Percentiles rank a stretch among this genome's conserved stretches.
phyloP scores from a whole-genome alignment of 1,140 invertebrate genomes.

The Lordiphosa clarofinis region DNA sequence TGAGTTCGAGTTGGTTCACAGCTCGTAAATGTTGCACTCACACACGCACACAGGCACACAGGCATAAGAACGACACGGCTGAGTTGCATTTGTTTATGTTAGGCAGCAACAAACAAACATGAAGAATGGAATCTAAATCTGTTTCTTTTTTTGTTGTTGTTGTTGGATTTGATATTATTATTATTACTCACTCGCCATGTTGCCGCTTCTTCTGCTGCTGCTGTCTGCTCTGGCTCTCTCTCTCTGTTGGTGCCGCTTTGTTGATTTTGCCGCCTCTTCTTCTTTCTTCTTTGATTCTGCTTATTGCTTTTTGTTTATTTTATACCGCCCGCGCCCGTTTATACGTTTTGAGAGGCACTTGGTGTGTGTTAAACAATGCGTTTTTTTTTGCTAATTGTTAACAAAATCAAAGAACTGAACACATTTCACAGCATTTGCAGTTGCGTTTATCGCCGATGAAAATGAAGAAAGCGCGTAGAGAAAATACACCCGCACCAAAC shows the following conservation, averaged over 20 bases:
- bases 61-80: constrained; percentile 51
- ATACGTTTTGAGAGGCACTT: constrained; percentile 38
- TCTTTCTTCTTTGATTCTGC: constrained; percentile 11
- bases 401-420: constrained; percentile 40
- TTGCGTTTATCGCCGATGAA: constrained; percentile 2
- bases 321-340: constrained; percentile 9
- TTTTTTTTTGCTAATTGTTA: constrained; percentile 34
- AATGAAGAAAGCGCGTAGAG: constrained; percentile 1
- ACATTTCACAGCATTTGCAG: constrained; percentile 56
- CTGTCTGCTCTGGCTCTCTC: constrained; percentile 5
- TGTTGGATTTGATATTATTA: constrained; percentile 15
- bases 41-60: constrained; percentile 16
- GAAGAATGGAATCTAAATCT: constrained; percentile 24
- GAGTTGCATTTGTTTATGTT: constrained; percentile 67
- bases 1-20: constrained; percentile 29
- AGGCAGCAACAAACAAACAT: constrained; percentile 36
- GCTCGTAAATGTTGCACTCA: constrained; percentile 28
- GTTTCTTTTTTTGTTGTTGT: constrained; percentile 18
- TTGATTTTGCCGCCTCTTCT: constrained; percentile 26
- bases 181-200: constrained; percentile 76
- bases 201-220: constrained; percentile 18
- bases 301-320: constrained; percentile 9
- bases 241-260: constrained; percentile 13
- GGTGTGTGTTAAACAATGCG: constrained; percentile 30
- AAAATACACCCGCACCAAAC: constrained; percentile 4